These are phyloP conservation scores for Melinopterus prodromus DNA, from an alignment of 2,888 invertebrate genomes.

Conservation along the genomic window DNA sequence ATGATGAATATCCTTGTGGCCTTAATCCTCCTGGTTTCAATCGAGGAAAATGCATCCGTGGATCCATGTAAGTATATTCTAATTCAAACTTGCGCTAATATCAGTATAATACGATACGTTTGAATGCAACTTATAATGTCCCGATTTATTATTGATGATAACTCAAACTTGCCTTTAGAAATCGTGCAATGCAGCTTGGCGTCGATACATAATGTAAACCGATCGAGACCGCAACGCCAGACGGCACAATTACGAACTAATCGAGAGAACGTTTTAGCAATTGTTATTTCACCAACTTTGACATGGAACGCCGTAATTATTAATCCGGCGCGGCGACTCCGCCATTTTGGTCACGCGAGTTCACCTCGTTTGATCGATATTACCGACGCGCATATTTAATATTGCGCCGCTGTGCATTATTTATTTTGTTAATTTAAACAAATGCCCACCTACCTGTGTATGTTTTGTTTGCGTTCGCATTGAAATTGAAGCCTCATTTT, in stretches of 20 bases:
- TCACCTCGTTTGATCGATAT: conserved; percentile 6
- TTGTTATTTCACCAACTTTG: conserved; percentile 9
- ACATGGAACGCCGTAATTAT: conserved; percentile 12
- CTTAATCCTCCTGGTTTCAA: conserved; percentile 46
- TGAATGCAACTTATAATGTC: conserved; percentile 7
- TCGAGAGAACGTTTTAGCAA: conserved; percentile 10
- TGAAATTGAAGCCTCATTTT: conserved; percentile 8
- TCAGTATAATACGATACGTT: conserved; percentile 14
- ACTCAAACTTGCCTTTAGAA: background rate
- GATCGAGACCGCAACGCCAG: conserved; percentile 11
- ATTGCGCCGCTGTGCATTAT: conserved; percentile 7
- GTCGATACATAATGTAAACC: conserved; percentile 9
- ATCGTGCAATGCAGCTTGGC: conserved; percentile 6
- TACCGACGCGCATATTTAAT: background rate
- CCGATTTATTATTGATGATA: conserved; percentile 17
- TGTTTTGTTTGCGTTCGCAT: background rate
- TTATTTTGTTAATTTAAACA: conserved; percentile 18
- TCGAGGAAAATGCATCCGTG: conserved; percentile 47
- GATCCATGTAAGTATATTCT: conserved; percentile 56
- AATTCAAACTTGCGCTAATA: conserved; percentile 15
- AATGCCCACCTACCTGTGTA: background rate
- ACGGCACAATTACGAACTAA: conserved; percentile 20
- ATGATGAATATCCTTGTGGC: conserved; percentile 49
- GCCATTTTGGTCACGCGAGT: conserved; percentile 6
- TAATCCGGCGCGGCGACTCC: background rate